Conservation (phyloP, 2,113 vertebrate genomes). For the Scomber japonicus region DNA sequence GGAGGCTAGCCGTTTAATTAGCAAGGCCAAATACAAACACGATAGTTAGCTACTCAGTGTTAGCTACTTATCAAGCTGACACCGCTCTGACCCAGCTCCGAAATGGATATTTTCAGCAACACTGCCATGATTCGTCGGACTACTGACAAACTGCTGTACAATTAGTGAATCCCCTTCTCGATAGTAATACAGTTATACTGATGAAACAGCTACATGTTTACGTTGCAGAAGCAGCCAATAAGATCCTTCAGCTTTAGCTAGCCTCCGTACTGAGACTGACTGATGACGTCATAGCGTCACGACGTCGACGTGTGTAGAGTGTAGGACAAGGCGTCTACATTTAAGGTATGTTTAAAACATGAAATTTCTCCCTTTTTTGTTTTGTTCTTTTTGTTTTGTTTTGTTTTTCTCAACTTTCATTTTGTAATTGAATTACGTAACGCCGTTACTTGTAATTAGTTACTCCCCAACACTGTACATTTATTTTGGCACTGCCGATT, state of each 20-base stretch:
- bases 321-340: no score
- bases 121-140: slow-evolving; percentile 20
- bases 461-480: no score
- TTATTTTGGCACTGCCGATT: no score
- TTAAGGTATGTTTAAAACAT: no score
- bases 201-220: slow-evolving; percentile 67
- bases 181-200: neutral
- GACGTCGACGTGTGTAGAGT: neutral
- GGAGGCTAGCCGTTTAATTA: slow-evolving; percentile 58
- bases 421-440: no score
- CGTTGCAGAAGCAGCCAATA: slow-evolving; percentile 42
- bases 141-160: neutral
- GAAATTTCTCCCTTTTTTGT: no score
- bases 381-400: no score
- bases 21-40: slow-evolving; percentile 56
- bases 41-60: slow-evolving; percentile 40
- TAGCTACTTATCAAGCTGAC: slow-evolving; percentile 53
- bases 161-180: neutral
- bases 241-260: slow-evolving; percentile 24
- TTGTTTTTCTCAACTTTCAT: no score
- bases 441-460: no score
- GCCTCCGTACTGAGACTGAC: slow-evolving; percentile 9
- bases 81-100: neutral
- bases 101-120: neutral
- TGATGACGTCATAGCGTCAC: slow-evolving; percentile 46